Percentiles rank a stretch among this genome's conserved stretches.
These are phyloP conservation scores for Ctenicera cuprea DNA, from an alignment of 2,888 invertebrate species.

Conservation along the genomic window DNA sequence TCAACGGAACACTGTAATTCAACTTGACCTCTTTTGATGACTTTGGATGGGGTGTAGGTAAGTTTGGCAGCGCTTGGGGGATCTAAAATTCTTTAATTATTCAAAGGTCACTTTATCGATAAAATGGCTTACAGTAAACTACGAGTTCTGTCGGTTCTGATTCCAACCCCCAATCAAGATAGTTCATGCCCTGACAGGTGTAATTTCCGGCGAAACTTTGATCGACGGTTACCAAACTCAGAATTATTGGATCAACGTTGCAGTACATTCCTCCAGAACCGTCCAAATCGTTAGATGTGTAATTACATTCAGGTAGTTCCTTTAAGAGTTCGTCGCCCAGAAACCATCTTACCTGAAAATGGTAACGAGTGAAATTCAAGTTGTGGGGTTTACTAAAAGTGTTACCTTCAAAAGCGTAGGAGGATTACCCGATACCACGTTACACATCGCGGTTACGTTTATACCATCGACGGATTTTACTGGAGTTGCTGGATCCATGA, in stretches of 20 bases:
- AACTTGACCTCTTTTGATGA: conserved; percentile 88
- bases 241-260: conserved; percentile 90
- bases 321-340: conserved; percentile 88
- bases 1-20: conserved; percentile 90
- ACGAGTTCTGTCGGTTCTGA: conserved; percentile 86
- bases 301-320: conserved; percentile 88
- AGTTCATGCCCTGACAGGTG: conserved; percentile 92
- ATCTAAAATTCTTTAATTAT: conserved; percentile 75
- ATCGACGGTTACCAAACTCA: conserved; percentile 89
- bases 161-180: conserved; percentile 90
- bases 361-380: neutral
- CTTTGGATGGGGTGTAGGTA: conserved; percentile 82
- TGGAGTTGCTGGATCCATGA: conserved; percentile 85
- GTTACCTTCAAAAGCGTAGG: conserved; percentile 80
- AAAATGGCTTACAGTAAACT: conserved; percentile 83
- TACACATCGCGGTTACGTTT: conserved; percentile 89
- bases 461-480: conserved; percentile 86
- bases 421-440: conserved; percentile 88
- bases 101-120: conserved; percentile 44
- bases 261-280: conserved; percentile 79
- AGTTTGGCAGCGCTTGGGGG: conserved; percentile 90
- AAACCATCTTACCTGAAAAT: conserved; percentile 82
- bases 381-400: neutral
- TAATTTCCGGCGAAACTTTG: conserved; percentile 95
- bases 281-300: conserved; percentile 69